Evolutionary conservation across 2,113 vertebrate genomes (phyloP).

Genomic region (Chelonoidis abingdonii): DNA sequence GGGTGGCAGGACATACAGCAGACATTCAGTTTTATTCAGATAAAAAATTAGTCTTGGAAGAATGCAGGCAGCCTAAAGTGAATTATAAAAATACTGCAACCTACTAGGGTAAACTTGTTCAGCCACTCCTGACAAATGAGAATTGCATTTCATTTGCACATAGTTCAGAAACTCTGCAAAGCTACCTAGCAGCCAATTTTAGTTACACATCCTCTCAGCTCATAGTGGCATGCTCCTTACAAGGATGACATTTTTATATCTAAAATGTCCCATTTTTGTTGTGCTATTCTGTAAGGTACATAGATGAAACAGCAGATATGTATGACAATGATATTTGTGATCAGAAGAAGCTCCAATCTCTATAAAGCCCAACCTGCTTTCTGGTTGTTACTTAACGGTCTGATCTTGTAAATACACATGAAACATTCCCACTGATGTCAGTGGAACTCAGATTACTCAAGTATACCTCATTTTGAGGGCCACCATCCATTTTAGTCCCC

Average conservation of each 20-base stretch:
- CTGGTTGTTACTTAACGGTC: background rate
- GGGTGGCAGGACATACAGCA: background rate
- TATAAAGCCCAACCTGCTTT: background rate
- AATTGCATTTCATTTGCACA: background rate
- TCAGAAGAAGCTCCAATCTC: background rate
- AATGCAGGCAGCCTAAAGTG: too few species aligned
- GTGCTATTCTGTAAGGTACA: background rate
- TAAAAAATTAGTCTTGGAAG: background rate
- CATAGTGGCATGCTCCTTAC: background rate
- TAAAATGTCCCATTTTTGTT: background rate
- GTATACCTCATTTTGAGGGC: background rate
- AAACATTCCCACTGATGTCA: too few species aligned
- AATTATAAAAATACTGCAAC: background rate
- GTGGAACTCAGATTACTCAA: background rate
- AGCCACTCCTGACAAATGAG: background rate
- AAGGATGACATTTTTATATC: background rate
- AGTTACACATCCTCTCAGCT: background rate
- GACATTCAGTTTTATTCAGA: background rate
- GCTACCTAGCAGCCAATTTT: background rate
- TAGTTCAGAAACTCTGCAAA: background rate
- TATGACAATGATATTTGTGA: background rate
- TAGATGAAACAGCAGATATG: background rate
- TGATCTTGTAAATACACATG: background rate
- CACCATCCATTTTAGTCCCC: background rate
- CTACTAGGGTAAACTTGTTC: background rate